These are phyloP conservation scores for Parauchenoglanis punctatus DNA, from an alignment of 2,797 vertebrate genomes.

Conservation along the genomic window DNA sequence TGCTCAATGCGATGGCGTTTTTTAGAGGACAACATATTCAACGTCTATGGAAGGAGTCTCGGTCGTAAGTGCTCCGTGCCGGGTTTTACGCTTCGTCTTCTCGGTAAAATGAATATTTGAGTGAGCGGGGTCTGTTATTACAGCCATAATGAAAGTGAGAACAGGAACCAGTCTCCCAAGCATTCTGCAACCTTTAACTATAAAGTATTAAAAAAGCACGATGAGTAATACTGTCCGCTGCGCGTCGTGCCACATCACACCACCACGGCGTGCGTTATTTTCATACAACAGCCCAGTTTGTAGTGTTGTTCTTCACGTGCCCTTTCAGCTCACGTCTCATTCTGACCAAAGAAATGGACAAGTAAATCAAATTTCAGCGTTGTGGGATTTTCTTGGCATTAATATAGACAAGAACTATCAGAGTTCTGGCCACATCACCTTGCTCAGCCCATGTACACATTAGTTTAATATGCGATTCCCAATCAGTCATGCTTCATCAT, in stretches of 20 bases:
- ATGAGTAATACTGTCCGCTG: background rate
- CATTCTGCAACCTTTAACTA: too few species aligned
- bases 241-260: background rate
- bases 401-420: background rate
- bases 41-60: background rate
- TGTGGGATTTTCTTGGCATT: background rate
- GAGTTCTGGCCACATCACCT: background rate
- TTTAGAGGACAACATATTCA: background rate
- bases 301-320: background rate
- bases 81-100: background rate
- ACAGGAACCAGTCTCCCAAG: background rate
- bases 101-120: background rate
- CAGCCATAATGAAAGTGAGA: background rate
- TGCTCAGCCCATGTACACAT: background rate
- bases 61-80: background rate
- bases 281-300: too few species aligned
- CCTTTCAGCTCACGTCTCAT: too few species aligned
- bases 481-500: background rate
- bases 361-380: background rate
- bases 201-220: background rate
- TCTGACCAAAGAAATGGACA: background rate
- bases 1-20: background rate
- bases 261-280: background rate
- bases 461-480: background rate
- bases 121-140: background rate